Base-by-base conservation (phyloP, 2,888 invertebrate species). In the Girardia tigrina region DNA sequence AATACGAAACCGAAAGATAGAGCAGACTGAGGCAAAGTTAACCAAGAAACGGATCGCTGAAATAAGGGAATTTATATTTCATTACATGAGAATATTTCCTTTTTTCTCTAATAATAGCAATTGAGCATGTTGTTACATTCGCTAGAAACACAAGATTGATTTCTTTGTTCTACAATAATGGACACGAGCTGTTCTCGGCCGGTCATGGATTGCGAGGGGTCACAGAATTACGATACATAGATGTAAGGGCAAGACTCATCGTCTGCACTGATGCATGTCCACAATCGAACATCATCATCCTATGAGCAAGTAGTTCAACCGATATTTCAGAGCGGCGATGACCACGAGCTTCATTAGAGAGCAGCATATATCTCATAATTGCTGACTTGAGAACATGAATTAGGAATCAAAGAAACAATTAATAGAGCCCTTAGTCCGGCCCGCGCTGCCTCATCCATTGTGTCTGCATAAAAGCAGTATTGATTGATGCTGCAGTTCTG, bases 61-160 rank as follows among this genome's bases (percentile, higher is more conserved):
- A 8, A 56, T 56, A 56, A 56, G 56, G 56, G 56, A 56, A 56
- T 56, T n/a, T 56, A 4, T 4, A 56, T 56, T 56, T 56, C 23
- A 23, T 56, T 56, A 56, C 56, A 56, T 56, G 56, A 56, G 23
- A 56, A 56, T 12, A 8, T 36, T 56, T 56, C n/a, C 56, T 56
- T 56, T 56, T 56, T 8, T 23, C n/a, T 2, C 2, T 56, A 8
- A 56, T 56, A 56, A 56, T 56, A 56, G 56, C 8, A 6, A 56
- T 56, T 56, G 56, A 56, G 56, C 56, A 56, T 4, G 56, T 56
- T 56, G 56, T 56, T 56, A 56, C 56, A 56, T 56, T 56, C 4
- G 56, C 56, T 56, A 56, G 56, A n/a, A n/a, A 56, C 56, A 56
- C 56, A 56, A 56, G 56, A 56, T 56, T 56, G 56, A 56, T 56